Percentiles rank a stretch among this genome's conserved stretches.
Conservation (phyloP, 2,113 vertebrate species). For the Zingel zingel region DNA sequence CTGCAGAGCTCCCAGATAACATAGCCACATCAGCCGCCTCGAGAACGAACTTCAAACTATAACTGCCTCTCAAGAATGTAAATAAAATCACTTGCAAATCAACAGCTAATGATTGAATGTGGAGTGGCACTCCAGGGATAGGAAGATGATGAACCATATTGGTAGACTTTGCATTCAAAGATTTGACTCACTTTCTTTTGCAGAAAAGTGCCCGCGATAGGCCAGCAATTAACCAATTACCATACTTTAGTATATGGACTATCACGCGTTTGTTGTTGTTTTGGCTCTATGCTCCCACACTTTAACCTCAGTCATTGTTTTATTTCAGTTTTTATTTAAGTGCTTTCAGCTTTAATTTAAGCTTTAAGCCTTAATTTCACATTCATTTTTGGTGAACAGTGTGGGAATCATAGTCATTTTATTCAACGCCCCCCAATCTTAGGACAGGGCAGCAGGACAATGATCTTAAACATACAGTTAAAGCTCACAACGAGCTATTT, state of each 20-base stretch:
- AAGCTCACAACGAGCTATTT: slow-evolving; percentile 29
- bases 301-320: slow-evolving; percentile 9
- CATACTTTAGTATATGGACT: slow-evolving; percentile 3
- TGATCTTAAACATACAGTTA: slow-evolving; percentile 9
- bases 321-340: background rate
- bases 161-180: slow-evolving; percentile 20
- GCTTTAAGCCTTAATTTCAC: background rate
- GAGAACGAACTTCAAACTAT: slow-evolving; percentile 75
- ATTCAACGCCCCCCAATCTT: background rate
- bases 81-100: slow-evolving; percentile 82
- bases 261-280: slow-evolving; percentile 32
- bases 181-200: slow-evolving; percentile 46
- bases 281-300: background rate
- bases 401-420: slow-evolving; percentile 7
- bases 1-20: slow-evolving; percentile 64
- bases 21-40: slow-evolving; percentile 59
- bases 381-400: background rate
- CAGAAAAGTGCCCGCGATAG: slow-evolving; percentile 18
- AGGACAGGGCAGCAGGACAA: slow-evolving; percentile 8
- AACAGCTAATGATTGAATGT: slow-evolving; percentile 79
- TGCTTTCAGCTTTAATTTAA: slow-evolving; percentile 9
- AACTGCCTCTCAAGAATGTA: slow-evolving; percentile 81
- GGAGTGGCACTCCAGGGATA: slow-evolving; percentile 72
- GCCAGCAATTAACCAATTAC: slow-evolving; percentile 15
- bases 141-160: slow-evolving; percentile 50